A percentile compares a stretch with the other conserved stretches of the same genome.
Conservation (phyloP, 2,113 vertebrate species). For the mouse (Mus musculus) region DNA sequence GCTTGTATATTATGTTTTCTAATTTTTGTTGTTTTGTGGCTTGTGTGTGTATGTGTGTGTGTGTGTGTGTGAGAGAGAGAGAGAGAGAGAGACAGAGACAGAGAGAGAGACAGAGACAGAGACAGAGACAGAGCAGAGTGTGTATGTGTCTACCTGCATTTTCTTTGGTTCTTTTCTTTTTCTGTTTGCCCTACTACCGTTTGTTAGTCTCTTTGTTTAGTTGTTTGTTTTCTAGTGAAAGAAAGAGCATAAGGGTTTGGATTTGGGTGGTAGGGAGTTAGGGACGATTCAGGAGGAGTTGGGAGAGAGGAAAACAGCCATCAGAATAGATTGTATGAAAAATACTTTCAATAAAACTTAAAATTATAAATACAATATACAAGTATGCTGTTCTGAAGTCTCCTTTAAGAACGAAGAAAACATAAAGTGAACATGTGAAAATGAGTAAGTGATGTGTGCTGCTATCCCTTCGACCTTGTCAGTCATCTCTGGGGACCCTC, state of each 20-base stretch:
- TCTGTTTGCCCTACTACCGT: background rate
- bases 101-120: no score
- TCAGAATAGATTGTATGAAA: background rate
- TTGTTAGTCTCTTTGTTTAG: background rate
- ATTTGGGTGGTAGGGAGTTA: background rate
- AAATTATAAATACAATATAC: background rate
- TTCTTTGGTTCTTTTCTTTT: background rate
- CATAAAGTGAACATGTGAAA: background rate
- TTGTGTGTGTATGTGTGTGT: no score
- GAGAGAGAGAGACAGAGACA: no score
- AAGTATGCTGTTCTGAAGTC: background rate
- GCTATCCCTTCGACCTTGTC: background rate
- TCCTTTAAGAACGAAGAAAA: background rate
- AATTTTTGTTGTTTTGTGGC: background rate
- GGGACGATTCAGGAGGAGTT: background rate
- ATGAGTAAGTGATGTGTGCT: background rate
- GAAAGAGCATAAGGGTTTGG: background rate
- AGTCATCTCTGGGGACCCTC: background rate
- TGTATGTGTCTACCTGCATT: background rate
- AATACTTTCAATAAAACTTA: background rate
- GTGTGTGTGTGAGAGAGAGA: background rate
- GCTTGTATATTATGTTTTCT: background rate
- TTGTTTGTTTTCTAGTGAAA: background rate
- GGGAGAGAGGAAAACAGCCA: background rate
- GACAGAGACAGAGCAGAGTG: no score